These are phyloP conservation scores for Megalonaias nervosa DNA, from an alignment of 1,140 invertebrate species.

Conservation along the genomic window DNA sequence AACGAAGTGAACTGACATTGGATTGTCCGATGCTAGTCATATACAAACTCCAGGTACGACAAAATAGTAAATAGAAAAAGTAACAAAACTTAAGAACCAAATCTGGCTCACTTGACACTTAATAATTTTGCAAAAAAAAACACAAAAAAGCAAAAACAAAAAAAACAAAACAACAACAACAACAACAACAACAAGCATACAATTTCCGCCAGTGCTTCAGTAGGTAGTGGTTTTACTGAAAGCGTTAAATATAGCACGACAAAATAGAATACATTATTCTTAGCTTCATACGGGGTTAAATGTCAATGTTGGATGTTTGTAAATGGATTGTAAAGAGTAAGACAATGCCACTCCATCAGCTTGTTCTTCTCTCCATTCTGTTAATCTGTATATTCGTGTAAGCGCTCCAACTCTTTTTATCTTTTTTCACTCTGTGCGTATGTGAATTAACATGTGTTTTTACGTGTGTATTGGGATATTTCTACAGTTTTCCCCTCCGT, in stretches of 20 bases:
- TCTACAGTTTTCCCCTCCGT: neutral
- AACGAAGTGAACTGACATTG: too few relatives aligned
- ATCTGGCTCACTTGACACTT: too few relatives aligned
- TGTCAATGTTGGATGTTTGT: neutral
- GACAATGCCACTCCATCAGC: neutral
- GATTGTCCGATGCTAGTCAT: too few relatives aligned
- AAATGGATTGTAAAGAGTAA: neutral
- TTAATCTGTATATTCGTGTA: neutral
- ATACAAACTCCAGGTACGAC: too few relatives aligned
- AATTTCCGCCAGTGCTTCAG: too few relatives aligned
- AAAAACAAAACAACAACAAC: too few relatives aligned
- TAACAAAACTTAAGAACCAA: too few relatives aligned
- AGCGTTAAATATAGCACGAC: neutral
- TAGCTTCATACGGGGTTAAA: neutral
- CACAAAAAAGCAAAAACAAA: too few relatives aligned
- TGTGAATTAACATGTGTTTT: neutral
- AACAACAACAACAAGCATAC: too few relatives aligned
- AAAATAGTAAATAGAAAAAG: too few relatives aligned
- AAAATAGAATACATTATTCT: neutral
- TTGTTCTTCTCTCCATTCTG: neutral
- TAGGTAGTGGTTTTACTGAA: slow-evolving; percentile 1
- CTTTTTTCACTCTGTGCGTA: too few relatives aligned
- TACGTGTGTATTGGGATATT: neutral
- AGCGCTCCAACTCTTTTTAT: neutral
- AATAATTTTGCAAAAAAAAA: too few relatives aligned